Conservation (phyloP, 2,113 vertebrate genomes). For the Actenoides hombroni region DNA sequence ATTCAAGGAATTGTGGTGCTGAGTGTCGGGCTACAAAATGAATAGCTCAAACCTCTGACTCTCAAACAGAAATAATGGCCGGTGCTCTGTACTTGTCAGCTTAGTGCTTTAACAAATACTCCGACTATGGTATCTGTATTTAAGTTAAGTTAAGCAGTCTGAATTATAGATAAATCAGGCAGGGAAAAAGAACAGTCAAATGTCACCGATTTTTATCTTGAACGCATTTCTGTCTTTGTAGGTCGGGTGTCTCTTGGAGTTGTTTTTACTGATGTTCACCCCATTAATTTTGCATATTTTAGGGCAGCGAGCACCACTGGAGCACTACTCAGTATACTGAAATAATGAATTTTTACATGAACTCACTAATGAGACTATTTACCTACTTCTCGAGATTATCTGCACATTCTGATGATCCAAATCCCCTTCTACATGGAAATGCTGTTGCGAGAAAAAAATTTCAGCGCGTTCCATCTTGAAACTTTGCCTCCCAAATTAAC, state of each 20-base stretch:
- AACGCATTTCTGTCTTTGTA: background rate
- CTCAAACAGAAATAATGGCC: slow-evolving; percentile 70
- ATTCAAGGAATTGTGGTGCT: slow-evolving; percentile 76
- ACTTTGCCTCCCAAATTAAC: background rate
- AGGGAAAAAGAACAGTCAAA: background rate
- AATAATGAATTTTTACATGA: background rate
- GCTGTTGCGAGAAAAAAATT: background rate
- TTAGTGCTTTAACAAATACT: slow-evolving; percentile 68
- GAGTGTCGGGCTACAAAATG: slow-evolving; percentile 70
- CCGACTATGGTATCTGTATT: slow-evolving; percentile 13
- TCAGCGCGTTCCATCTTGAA: background rate
- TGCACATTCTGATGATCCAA: background rate
- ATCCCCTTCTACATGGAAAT: background rate
- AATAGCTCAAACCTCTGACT: slow-evolving; percentile 75
- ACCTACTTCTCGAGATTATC: background rate
- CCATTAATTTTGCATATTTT: slow-evolving; percentile 23
- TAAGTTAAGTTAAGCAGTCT: slow-evolving; percentile 55
- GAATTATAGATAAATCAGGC: slow-evolving; percentile 53
- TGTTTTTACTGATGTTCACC: background rate
- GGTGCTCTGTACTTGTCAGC: slow-evolving; percentile 78
- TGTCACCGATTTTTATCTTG: slow-evolving; percentile 30
- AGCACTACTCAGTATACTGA: background rate
- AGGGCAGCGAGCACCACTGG: background rate
- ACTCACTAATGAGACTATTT: background rate
- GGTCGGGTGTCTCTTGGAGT: background rate